Conservation (phyloP, 2,113 vertebrate genomes). For the Carassius carassius region DNA sequence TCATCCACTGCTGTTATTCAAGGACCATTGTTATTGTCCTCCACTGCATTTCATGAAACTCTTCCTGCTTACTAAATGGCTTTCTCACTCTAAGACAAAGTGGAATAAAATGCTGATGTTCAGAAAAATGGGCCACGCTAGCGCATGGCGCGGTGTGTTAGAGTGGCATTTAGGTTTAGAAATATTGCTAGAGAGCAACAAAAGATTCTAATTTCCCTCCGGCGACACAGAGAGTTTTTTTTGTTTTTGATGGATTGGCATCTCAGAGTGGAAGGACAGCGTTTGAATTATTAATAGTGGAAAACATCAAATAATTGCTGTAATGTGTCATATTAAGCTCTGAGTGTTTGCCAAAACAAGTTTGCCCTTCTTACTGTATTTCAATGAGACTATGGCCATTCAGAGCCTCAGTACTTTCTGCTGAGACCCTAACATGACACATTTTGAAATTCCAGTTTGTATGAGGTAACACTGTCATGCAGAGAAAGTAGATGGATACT, state of each 20-base stretch:
- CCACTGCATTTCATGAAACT: slow-evolving; percentile 56
- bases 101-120: slow-evolving; percentile 54
- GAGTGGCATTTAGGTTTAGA: slow-evolving; percentile 49
- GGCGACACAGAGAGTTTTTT: slow-evolving; percentile 44
- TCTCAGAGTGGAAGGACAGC: slow-evolving; percentile 50
- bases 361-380: slow-evolving; percentile 45
- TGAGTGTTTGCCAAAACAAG: slow-evolving; percentile 35
- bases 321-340: slow-evolving; percentile 63
- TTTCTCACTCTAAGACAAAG: slow-evolving; percentile 49
- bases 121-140: slow-evolving; percentile 48
- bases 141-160: slow-evolving; percentile 39
- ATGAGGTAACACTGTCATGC: background rate
- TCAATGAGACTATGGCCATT: slow-evolving; percentile 33
- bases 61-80: slow-evolving; percentile 58
- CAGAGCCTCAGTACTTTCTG: slow-evolving; percentile 22
- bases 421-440: slow-evolving; percentile 29
- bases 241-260: slow-evolving; percentile 61
- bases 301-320: slow-evolving; percentile 61
- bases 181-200: slow-evolving; percentile 47
- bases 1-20: slow-evolving; percentile 49
- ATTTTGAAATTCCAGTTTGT: slow-evolving; percentile 37
- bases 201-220: slow-evolving; percentile 46
- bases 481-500: slow-evolving; percentile 13
- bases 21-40: slow-evolving; percentile 44
- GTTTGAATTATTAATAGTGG: slow-evolving; percentile 63